Evolutionary conservation across 2,113 vertebrate species (phyloP), one percentile per base, ranked within the genome.

Genomic region (Phoenicopterus ruber): DNA sequence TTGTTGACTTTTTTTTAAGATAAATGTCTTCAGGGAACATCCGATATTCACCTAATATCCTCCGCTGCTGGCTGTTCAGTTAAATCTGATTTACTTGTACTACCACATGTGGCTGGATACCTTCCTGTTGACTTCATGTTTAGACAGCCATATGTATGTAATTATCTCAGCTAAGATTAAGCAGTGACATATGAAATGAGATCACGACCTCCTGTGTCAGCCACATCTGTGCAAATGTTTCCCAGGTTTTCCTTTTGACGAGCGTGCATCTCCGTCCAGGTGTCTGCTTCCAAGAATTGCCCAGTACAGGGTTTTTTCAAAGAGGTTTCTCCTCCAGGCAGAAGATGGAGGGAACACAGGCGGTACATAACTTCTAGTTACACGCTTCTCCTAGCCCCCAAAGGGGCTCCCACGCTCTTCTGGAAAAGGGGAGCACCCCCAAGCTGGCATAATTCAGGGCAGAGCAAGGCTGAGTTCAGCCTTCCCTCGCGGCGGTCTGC

Each of bases 91-190:
- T 95, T 91, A 79, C 66, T 93, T 32, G 13, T 72, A 91, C 36
- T 69, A 72, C 61, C 86, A 89, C 47, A n/a, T 85, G 95, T n/a
- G 87, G 65, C 91, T 91, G 70, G 92, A 89, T 97, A 65, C 66
- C 82, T 95, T 95, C 94, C 86, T 95, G 81, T 94, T 97, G 91
- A 92, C 90, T 94, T 94, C 91, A 77, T 86, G 73, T 70, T 97
- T 80, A 87, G 74, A 63, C 49, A 72, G 78, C 91, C 94, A 82
- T 93, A 88, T 95, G 94, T 84, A 63, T 22, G 29, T n/a, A 93
- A 91, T 97, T 89, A 96, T 36, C 94, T 86, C 57, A 3, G 70
- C 73, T 72, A 94, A 91, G 78, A 94, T 91, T 80, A 96, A 92
- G 70, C 89, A 50, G 58, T 70, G 89, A 77, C 86, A 88, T 90